phyloP scores from a whole-genome alignment of 2,113 vertebrate species.

The Lagopus muta region DNA sequence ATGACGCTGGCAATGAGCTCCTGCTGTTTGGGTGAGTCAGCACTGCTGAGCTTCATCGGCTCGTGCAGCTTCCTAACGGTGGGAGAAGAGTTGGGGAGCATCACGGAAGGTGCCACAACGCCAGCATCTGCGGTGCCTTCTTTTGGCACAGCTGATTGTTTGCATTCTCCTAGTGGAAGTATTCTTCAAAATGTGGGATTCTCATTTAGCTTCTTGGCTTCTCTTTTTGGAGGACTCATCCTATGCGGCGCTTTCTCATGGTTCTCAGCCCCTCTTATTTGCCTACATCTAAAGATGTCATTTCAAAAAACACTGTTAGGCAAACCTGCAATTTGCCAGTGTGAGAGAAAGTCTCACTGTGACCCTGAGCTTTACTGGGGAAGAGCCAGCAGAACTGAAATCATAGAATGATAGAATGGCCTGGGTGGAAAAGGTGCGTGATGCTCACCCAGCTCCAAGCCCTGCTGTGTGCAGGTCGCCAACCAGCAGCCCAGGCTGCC shows the following conservation, averaged over 20 bases:
- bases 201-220: accelerated
- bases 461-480: too few species aligned
- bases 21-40: neutral
- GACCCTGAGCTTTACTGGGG: neutral
- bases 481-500: too few species aligned
- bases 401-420: neutral
- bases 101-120: accelerated
- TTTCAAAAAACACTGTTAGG: neutral
- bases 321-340: neutral
- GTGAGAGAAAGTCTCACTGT: neutral
- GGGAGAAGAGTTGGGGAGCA: neutral
- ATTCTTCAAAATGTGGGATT: neutral
- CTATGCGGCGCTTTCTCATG: neutral
- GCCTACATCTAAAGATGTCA: neutral
- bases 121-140: neutral
- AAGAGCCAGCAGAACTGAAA: neutral
- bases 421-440: too few species aligned
- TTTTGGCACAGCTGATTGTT: neutral
- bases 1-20: neutral
- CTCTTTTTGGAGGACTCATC: neutral
- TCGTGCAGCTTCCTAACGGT: accelerated
- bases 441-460: too few species aligned
- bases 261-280: neutral
- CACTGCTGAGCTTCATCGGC: neutral
- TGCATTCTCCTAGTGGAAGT: neutral